Percentiles rank a stretch among this genome's conserved stretches.
These are phyloP conservation scores for Villa cingulata DNA, from an alignment of 2,888 invertebrate genomes.

Conservation along the genomic window DNA sequence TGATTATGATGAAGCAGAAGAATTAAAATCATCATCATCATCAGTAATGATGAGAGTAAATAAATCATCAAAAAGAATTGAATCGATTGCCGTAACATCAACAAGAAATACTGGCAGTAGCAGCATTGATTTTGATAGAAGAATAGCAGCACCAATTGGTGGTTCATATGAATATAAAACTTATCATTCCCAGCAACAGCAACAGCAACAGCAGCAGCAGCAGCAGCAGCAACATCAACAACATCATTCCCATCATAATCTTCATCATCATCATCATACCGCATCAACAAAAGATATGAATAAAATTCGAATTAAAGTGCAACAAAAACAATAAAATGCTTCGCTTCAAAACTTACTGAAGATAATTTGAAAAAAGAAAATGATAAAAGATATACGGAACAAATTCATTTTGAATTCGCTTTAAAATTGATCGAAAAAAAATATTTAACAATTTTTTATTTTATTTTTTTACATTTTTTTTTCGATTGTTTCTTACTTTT, in stretches of 20 bases:
- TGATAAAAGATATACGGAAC: too few relatives aligned
- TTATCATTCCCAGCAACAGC: not conserved
- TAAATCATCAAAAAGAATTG: not conserved
- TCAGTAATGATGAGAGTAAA: not conserved
- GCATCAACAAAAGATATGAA: slow-evolving; percentile 6
- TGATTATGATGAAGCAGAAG: not conserved
- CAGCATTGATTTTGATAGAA: slow-evolving; percentile 11
- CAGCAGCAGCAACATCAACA: not conserved
- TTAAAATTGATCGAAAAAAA: too few relatives aligned
- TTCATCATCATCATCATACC: not conserved
- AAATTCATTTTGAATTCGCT: too few relatives aligned
- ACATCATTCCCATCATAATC: not conserved
- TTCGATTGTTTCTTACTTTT: too few relatives aligned
- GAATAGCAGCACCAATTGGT: slow-evolving; percentile 10
- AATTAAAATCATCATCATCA: too few relatives aligned
- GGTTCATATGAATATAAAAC: slow-evolving; percentile 12
- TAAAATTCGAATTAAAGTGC: slow-evolving; percentile 16
- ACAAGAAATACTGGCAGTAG: not conserved
- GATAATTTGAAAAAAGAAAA: not conserved
- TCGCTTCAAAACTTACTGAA: too few relatives aligned
- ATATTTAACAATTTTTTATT: too few relatives aligned
- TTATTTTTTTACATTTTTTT: too few relatives aligned
- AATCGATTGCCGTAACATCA: not conserved
- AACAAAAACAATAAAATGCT: slow-evolving; percentile 14
- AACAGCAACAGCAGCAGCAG: not conserved